Evolutionary conservation across 2,113 vertebrate species (phyloP).

Genomic region (Coturnix japonica): DNA sequence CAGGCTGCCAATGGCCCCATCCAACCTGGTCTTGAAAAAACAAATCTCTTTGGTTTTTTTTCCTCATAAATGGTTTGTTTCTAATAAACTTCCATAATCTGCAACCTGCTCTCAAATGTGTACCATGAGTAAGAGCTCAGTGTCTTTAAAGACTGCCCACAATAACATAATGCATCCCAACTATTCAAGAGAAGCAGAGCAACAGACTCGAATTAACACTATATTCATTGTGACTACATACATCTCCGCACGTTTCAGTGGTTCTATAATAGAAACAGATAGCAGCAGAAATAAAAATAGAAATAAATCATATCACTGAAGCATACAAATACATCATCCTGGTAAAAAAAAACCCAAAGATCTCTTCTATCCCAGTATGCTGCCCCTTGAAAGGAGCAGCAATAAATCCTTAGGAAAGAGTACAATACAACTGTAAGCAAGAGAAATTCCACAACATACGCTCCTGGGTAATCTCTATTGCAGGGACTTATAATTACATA

Average conservation of each 20-base stretch:
- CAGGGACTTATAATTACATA: neutral
- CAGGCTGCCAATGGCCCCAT: no score
- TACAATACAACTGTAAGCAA: neutral
- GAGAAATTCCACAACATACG: neutral
- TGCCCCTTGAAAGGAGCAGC: neutral
- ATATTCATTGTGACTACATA: neutral
- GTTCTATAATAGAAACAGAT: neutral
- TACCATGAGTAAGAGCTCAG: neutral
- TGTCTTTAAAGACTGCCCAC: neutral
- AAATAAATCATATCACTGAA: neutral
- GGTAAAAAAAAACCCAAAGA: neutral
- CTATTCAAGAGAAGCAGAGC: neutral
- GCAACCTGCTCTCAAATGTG: neutral
- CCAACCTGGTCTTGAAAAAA: no score
- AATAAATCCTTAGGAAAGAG: neutral
- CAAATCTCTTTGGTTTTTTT: neutral
- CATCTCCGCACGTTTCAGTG: neutral
- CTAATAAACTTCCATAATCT: neutral
- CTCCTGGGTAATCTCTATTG: neutral
- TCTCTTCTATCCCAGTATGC: neutral
- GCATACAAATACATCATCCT: neutral
- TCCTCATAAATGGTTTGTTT: no score
- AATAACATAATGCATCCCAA: neutral
- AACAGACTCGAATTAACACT: neutral
- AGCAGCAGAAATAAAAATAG: neutral